A percentile compares a stretch with the other conserved stretches of the same genome.
Conservation (phyloP, 2,888 invertebrate species). For the Drosophila melanosoma region DNA sequence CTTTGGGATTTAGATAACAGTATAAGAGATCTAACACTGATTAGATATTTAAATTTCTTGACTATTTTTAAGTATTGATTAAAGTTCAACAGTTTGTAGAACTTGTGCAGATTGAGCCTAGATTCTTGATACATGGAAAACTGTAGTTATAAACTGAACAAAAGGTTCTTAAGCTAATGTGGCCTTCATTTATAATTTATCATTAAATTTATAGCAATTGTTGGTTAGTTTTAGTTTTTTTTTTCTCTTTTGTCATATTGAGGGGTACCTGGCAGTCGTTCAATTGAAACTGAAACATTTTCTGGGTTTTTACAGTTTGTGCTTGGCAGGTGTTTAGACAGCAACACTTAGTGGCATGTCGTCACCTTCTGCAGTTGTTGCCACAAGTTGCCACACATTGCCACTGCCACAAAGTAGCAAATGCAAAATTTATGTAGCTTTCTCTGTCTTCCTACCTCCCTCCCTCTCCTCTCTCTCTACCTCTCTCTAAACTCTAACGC, state of each 20-base stretch:
- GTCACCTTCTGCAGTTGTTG: conserved; percentile 34
- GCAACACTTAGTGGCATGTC: conserved; percentile 46
- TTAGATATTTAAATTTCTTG: neutral
- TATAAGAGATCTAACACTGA: neutral
- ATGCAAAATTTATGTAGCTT: conserved; percentile 29
- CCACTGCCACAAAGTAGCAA: conserved; percentile 14
- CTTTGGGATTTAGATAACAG: too few relatives aligned
- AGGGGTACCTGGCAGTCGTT: neutral
- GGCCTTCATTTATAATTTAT: too few relatives aligned
- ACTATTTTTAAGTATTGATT: neutral
- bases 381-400: conserved; percentile 23
- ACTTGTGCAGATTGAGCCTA: neutral
- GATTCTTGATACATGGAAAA: neutral
- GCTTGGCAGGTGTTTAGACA: conserved; percentile 38
- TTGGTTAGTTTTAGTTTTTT: neutral
- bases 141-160: too few relatives aligned
- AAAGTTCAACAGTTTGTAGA: neutral
- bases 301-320: conserved; percentile 9
- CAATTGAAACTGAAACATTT: neutral
- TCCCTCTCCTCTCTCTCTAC: neutral
- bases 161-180: too few relatives aligned
- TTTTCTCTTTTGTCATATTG: neutral
- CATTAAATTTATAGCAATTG: too few relatives aligned
- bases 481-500: conserved; percentile 2
- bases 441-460: neutral